A percentile compares a stretch with the other conserved stretches of the same genome.
phyloP scores from a whole-genome alignment of 2,113 vertebrate species.

The Cottus gobio region DNA sequence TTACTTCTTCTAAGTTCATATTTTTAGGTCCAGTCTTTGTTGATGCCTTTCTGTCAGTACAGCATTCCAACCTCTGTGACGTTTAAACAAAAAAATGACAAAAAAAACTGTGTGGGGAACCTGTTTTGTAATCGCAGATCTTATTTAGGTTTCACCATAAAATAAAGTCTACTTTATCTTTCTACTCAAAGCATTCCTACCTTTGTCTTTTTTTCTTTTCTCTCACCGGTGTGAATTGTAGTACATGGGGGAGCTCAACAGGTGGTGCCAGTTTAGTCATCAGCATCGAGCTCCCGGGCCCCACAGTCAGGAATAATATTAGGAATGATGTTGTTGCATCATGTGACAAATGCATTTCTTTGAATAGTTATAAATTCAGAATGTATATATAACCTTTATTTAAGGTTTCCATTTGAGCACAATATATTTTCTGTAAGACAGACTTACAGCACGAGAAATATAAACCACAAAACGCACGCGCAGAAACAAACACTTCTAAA shows the following conservation, averaged over 20 bases:
- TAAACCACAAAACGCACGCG: not conserved
- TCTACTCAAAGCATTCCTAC: conserved; percentile 83
- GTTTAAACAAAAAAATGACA: conserved; percentile 59
- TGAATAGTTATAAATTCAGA: not conserved
- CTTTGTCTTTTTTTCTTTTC: not conserved
- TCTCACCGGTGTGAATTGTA: conserved; percentile 1
- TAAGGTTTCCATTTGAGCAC: not conserved
- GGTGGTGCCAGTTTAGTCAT: conserved; percentile 19
- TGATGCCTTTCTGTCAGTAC: conserved; percentile 88
- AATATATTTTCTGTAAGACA: not conserved
- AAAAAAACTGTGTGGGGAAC: conserved; percentile 84
- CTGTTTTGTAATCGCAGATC: conserved; percentile 92
- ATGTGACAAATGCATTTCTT: not conserved
- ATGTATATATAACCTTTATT: not conserved
- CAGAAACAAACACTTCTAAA: not conserved
- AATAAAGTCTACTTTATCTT: conserved; percentile 96
- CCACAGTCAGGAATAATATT: not conserved
- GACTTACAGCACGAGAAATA: not conserved
- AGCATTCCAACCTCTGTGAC: conserved; percentile 92
- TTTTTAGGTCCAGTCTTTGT: conserved; percentile 73
- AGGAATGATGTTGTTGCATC: too few relatives aligned
- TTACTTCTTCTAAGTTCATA: conserved; percentile 36
- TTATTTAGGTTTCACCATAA: conserved; percentile 89
- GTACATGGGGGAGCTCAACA: conserved; percentile 34
- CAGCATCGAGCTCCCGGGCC: too few relatives aligned